Evolutionary conservation across 2,113 vertebrate genomes (phyloP).

Genomic region (Cisticola juncidis): DNA sequence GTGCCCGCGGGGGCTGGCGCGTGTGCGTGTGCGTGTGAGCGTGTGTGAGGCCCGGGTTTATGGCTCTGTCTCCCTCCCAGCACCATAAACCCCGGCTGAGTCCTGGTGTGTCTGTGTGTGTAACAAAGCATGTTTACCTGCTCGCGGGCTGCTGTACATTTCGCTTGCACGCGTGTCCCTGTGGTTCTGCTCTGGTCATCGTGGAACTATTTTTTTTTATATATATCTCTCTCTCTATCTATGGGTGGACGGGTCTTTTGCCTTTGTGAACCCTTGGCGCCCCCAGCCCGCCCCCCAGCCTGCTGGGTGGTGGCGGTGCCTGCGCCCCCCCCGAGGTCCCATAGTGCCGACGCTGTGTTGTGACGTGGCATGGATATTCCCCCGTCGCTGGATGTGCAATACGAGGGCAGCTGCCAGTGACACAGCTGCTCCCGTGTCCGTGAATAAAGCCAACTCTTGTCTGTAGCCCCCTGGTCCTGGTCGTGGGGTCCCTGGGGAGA

Average conservation of each 20-base stretch:
- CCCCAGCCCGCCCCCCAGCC: slow-evolving; percentile 26
- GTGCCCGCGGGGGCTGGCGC: background rate
- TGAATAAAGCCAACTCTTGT: slow-evolving; percentile 82
- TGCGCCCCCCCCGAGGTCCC: background rate
- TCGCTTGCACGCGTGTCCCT: slow-evolving; percentile 57
- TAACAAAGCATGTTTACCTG: slow-evolving; percentile 75
- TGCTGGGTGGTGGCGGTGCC: slow-evolving; percentile 56
- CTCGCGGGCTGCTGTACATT: slow-evolving; percentile 62
- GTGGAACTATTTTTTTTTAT: slow-evolving; percentile 53
- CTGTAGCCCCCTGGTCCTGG: slow-evolving; percentile 68
- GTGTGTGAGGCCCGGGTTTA: slow-evolving; percentile 71
- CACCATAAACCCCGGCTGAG: slow-evolving; percentile 80
- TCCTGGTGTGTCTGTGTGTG: slow-evolving; percentile 59
- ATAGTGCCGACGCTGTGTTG: slow-evolving; percentile 71
- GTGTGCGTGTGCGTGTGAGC: background rate
- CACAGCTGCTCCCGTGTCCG: slow-evolving; percentile 66
- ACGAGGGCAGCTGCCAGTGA: slow-evolving; percentile 69
- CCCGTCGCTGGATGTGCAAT: slow-evolving; percentile 72
- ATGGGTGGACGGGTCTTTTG: slow-evolving; percentile 64
- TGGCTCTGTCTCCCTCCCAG: slow-evolving; percentile 92
- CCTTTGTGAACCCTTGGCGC: slow-evolving; percentile 58
- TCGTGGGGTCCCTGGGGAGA: background rate
- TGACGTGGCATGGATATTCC: slow-evolving; percentile 80
- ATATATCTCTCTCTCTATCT: background rate
- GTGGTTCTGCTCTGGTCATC: slow-evolving; percentile 54